phyloP scores from a whole-genome alignment of 2,797 vertebrate genomes.

The Tamandua tetradactyla region DNA sequence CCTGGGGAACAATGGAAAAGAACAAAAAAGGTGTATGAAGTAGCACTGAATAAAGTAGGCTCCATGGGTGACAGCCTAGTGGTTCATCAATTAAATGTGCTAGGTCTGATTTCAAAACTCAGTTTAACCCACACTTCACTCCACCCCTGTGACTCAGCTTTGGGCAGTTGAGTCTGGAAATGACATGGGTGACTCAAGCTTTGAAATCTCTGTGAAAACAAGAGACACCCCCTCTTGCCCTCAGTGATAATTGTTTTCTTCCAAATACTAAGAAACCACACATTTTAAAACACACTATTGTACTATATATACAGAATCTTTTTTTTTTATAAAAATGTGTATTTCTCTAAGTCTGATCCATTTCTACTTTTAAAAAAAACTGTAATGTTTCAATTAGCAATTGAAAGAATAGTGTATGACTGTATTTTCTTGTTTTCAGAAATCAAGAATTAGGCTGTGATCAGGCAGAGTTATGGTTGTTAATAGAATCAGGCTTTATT shows the following conservation, averaged over 20 bases:
- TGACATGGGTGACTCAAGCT: slow-evolving; percentile 79
- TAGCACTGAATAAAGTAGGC: not conserved
- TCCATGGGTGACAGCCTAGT: not conserved
- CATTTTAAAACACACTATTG: not conserved
- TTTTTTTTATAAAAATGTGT: slow-evolving; percentile 30
- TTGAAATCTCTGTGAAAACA: slow-evolving; percentile 71
- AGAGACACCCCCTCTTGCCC: slow-evolving; percentile 66
- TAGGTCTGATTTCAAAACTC: slow-evolving; percentile 49
- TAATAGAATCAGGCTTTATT: not conserved
- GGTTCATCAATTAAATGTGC: not conserved
- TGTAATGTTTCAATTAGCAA: not conserved
- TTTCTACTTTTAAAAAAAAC: slow-evolving; percentile 7
- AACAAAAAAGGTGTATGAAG: not conserved
- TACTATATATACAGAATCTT: slow-evolving; percentile 13
- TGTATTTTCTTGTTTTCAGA: slow-evolving; percentile 24
- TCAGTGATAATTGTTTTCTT: slow-evolving; percentile 9
- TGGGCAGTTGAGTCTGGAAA: slow-evolving; percentile 79
- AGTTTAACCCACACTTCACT: not conserved
- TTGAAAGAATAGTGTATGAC: not conserved
- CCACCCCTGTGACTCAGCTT: slow-evolving; percentile 82
- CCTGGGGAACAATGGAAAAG: not conserved
- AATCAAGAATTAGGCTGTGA: not conserved
- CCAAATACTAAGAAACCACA: slow-evolving; percentile 46
- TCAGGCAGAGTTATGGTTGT: not conserved
- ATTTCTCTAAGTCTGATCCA: not conserved